A percentile compares a stretch with the other conserved stretches of the same genome.
Evolutionary conservation across 2,113 vertebrate genomes (phyloP).

Genomic region (Rafetus swinhoei): DNA sequence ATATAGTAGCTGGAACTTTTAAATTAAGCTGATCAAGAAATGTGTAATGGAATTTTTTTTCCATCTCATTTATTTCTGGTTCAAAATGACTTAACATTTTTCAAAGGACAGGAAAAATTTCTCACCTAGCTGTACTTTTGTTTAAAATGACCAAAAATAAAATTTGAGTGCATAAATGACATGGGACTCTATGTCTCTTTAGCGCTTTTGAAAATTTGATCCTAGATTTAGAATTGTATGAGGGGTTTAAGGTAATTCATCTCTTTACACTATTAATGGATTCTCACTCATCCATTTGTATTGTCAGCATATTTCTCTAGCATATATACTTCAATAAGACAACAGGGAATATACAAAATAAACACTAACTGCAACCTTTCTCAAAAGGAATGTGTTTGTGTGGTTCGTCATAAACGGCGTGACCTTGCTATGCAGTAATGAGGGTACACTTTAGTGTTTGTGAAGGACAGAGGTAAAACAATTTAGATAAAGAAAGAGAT

Average conservation of each 20-base stretch:
- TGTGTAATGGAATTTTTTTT: background rate
- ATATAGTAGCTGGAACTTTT: background rate
- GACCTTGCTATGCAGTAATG: background rate
- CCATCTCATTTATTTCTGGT: background rate
- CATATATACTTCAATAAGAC: slow-evolving; percentile 6
- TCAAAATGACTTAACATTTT: background rate
- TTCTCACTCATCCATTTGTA: background rate
- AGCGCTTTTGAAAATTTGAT: background rate
- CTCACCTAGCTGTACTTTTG: background rate
- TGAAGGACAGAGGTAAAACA: slow-evolving; percentile 15
- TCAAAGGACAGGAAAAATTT: background rate
- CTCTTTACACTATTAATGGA: background rate
- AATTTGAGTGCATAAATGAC: background rate
- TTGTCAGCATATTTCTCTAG: slow-evolving; percentile 6
- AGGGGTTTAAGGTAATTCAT: background rate
- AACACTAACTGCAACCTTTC: background rate
- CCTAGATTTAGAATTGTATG: background rate
- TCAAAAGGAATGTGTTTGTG: background rate
- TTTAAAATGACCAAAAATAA: background rate
- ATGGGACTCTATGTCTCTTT: background rate
- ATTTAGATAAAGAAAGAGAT: background rate
- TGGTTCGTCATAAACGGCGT: background rate
- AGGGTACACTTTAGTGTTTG: background rate
- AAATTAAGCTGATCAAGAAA: background rate
- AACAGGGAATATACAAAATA: slow-evolving; percentile 23